These are phyloP conservation scores for Dromococcyx pavoninus DNA, from an alignment of 2,797 vertebrate genomes.

Conservation along the genomic window DNA sequence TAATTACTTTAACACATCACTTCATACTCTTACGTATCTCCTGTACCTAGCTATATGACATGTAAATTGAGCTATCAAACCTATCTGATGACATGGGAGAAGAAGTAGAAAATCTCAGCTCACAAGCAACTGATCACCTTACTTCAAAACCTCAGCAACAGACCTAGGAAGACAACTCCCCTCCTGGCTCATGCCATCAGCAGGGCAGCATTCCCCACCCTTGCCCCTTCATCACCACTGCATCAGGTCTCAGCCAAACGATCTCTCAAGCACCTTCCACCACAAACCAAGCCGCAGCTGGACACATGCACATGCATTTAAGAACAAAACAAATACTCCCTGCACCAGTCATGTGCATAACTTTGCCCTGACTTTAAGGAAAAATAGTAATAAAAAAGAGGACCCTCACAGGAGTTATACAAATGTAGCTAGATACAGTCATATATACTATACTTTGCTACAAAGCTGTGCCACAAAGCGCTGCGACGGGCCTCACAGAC, in stretches of 20 bases:
- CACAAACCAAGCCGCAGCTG: not conserved
- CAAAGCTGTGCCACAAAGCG: not conserved
- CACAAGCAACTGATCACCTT: accelerated
- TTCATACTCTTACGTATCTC: not conserved
- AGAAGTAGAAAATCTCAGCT: not conserved
- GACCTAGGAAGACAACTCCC: not conserved
- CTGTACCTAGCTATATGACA: not conserved
- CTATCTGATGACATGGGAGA: not conserved
- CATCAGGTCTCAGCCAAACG: not conserved
- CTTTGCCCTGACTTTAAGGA: not conserved
- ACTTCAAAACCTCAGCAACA: not conserved
- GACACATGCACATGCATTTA: accelerated
- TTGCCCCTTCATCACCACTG: not conserved
- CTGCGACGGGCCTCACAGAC: accelerated
- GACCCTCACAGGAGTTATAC: not conserved
- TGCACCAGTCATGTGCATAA: not conserved
- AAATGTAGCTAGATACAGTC: not conserved
- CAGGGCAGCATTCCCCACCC: not conserved
- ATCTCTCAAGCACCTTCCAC: not conserved
- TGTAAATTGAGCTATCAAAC: not conserved
- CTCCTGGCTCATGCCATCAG: not conserved
- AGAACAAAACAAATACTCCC: not conserved
- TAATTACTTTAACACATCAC: not conserved
- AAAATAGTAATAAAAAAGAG: not conserved
- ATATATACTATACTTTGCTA: not conserved